Evolutionary conservation across 2,113 vertebrate genomes (phyloP).

Genomic region (Aphyosemion australe): DNA sequence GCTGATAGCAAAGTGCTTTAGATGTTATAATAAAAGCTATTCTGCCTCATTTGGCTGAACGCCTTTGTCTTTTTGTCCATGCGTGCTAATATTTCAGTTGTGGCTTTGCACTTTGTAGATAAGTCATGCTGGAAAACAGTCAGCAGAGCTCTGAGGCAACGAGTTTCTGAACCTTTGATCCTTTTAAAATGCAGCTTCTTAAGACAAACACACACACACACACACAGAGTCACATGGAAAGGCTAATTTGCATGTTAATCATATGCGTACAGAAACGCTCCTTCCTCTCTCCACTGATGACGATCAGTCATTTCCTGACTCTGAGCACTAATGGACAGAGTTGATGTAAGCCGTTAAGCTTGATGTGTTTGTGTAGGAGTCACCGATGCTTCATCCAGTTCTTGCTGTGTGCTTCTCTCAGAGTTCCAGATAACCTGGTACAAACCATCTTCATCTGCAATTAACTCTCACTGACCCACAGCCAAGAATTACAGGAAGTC

Average conservation of each 20-base stretch:
- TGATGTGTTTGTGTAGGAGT: constrained; percentile 51
- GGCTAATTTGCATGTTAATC: constrained; percentile 27
- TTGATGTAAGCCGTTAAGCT: constrained; percentile 56
- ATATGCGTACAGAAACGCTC: constrained; percentile 1
- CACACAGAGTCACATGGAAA: neutral
- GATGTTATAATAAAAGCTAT: neutral
- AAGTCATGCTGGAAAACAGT: neutral
- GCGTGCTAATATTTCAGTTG: neutral
- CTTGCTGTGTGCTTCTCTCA: constrained; percentile 20
- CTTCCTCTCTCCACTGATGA: constrained; percentile 18
- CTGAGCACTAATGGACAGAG: constrained; percentile 55
- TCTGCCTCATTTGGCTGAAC: neutral
- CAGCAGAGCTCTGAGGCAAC: constrained; percentile 4
- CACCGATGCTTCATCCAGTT: constrained; percentile 28
- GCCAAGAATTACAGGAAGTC: constrained; percentile 48
- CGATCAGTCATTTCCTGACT: constrained; percentile 62
- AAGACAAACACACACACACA: neutral
- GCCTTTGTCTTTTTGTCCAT: neutral
- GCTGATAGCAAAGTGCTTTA: neutral
- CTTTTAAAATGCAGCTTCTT: neutral
- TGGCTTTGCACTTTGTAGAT: constrained; percentile 1
- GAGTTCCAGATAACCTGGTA: constrained; percentile 40
- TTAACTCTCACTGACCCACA: constrained; percentile 32
- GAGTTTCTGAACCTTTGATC: constrained; percentile 5
- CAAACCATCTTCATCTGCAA: constrained; percentile 17